Conservation (phyloP, 2,797 vertebrate species). For the Neomorphus geoffroyi region DNA sequence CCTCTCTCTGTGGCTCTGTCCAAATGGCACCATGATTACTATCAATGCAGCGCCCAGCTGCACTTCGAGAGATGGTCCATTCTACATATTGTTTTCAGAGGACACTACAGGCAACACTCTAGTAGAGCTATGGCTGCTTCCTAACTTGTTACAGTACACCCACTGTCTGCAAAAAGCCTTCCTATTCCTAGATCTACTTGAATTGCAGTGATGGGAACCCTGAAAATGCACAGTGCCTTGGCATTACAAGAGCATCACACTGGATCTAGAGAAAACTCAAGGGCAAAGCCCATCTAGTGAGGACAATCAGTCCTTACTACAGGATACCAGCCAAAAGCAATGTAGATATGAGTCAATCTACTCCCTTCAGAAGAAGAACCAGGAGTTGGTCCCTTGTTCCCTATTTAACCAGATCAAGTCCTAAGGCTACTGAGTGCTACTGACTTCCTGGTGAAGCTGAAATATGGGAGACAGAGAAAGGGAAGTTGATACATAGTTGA, state of each 20-base stretch:
- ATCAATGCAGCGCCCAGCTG: not conserved
- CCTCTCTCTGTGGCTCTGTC: not conserved
- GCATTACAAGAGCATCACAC: not conserved
- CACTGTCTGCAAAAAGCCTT: not conserved
- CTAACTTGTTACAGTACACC: not conserved
- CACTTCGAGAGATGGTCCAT: not conserved
- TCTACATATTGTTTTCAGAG: not conserved
- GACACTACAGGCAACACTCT: not conserved
- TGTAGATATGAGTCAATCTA: rapidly evolving
- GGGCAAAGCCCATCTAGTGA: not conserved
- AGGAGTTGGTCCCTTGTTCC: not conserved
- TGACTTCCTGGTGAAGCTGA: not conserved
- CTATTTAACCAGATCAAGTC: not conserved
- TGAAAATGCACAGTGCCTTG: not conserved
- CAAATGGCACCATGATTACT: not conserved
- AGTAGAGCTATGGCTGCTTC: not conserved
- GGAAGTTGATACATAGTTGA: not conserved
- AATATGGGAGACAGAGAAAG: rapidly evolving
- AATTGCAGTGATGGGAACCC: not conserved
- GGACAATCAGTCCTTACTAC: not conserved
- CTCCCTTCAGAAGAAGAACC: rapidly evolving
- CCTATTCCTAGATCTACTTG: not conserved
- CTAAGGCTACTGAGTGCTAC: not conserved
- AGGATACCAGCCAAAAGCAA: not conserved
- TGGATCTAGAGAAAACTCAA: not conserved